Evolutionary conservation across 2,113 vertebrate species (phyloP).

Genomic region (Spea bombifrons): DNA sequence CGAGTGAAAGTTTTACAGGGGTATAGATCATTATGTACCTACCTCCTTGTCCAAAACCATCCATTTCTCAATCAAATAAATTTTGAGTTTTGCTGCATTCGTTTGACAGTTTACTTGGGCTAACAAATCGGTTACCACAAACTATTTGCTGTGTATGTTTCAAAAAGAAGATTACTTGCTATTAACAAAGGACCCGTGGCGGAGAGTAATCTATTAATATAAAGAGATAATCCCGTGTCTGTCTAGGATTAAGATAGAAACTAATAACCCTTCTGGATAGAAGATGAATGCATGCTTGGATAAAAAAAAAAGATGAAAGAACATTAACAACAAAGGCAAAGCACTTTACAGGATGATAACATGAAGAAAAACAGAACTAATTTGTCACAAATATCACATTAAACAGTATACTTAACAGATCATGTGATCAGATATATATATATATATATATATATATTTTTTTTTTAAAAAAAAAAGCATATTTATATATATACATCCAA

Average conservation of each 20-base stretch:
- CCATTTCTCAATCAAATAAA: slow-evolving; percentile 4
- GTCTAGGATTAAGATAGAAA: slow-evolving; percentile 50
- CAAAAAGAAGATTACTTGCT: slow-evolving; percentile 39
- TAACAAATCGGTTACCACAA: slow-evolving; percentile 34
- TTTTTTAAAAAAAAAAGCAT: too few relatives aligned
- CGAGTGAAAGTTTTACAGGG: neutral
- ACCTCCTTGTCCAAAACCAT: neutral
- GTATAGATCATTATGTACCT: slow-evolving; percentile 5
- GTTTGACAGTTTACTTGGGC: slow-evolving; percentile 33
- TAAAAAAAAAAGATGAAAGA: slow-evolving; percentile 44
- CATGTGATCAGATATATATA: too few relatives aligned
- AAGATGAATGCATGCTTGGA: slow-evolving; percentile 1
- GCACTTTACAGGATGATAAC: neutral
- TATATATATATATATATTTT: too few relatives aligned
- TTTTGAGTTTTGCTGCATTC: neutral
- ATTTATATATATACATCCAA: too few relatives aligned
- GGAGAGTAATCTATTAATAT: slow-evolving; percentile 47
- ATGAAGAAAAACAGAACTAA: too few relatives aligned
- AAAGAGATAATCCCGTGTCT: slow-evolving; percentile 41
- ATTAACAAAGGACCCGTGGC: slow-evolving; percentile 36
- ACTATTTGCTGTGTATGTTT: slow-evolving; percentile 50
- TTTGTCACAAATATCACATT: too few relatives aligned
- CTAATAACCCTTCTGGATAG: slow-evolving; percentile 45
- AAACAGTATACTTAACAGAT: too few relatives aligned
- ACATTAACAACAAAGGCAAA: slow-evolving; percentile 52